Conservation (phyloP, 2,113 vertebrate genomes). For the Ictalurus punctatus region DNA sequence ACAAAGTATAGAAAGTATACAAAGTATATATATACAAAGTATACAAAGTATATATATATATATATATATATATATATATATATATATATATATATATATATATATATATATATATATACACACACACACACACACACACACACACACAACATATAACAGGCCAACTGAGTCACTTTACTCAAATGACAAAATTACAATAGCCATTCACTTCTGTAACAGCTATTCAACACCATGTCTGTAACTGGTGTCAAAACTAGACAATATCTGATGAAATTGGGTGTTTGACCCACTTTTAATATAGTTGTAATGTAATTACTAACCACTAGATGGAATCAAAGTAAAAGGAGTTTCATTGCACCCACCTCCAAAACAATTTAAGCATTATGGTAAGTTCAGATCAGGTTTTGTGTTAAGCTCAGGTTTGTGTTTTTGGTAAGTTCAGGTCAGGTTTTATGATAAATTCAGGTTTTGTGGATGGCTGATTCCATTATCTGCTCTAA, state of each 20-base stretch:
- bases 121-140: too few species aligned
- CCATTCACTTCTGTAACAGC: not conserved
- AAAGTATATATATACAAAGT: too few species aligned
- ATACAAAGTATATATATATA: too few species aligned
- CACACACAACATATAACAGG: too few species aligned
- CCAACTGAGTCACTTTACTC: not conserved
- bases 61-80: too few species aligned
- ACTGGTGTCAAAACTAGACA: not conserved
- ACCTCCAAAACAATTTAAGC: not conserved
- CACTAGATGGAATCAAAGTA: slow-evolving; percentile 48
- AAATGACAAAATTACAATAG: not conserved
- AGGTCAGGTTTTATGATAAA: not conserved
- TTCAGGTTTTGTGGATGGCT: slow-evolving; percentile 26
- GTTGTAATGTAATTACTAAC: slow-evolving; percentile 20
- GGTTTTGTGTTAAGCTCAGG: not conserved
- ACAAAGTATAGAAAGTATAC: too few species aligned
- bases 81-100: too few species aligned
- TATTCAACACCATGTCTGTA: not conserved
- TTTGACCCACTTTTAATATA: not conserved
- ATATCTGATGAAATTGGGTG: not conserved
- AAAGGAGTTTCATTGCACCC: not conserved
- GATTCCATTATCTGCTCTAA: slow-evolving; percentile 27
- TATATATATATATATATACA: too few species aligned
- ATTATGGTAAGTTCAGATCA: not conserved
- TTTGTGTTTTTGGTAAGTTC: not conserved